These are phyloP conservation scores for Spondyliosoma cantharus DNA, from an alignment of 2,797 vertebrate species.

Conservation along the genomic window DNA sequence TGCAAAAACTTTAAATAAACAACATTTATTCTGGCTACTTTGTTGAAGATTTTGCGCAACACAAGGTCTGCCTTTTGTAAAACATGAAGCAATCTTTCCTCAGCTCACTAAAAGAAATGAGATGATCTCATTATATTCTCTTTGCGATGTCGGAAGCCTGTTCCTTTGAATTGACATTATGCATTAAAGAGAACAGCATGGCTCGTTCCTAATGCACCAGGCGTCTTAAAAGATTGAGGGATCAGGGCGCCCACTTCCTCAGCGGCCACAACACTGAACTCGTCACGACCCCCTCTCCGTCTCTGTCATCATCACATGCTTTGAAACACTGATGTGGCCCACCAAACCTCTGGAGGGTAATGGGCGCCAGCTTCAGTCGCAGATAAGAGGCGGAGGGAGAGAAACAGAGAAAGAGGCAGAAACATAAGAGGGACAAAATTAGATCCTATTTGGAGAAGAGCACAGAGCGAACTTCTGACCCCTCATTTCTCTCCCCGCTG, in stretches of 20 bases:
- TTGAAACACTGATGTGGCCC: constrained; percentile 45
- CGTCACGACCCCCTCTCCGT: constrained; percentile 27
- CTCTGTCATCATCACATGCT: constrained; percentile 48
- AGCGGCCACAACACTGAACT: constrained; percentile 38
- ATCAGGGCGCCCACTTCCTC: constrained; percentile 1
- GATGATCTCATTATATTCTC: constrained; percentile 15
- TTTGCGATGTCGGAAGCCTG: background rate
- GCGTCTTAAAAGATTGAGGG: background rate
- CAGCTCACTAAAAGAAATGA: background rate
- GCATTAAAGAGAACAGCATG: constrained; percentile 17
- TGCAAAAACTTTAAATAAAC: no score
- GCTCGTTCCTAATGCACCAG: background rate
- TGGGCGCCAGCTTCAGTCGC: constrained; percentile 29
- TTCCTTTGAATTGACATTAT: background rate
- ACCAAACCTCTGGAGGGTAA: constrained; percentile 47
- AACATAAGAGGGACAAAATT: constrained; percentile 32
- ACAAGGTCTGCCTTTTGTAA: background rate
- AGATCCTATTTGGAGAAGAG: constrained; percentile 38
- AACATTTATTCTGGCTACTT: no score
- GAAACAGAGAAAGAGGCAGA: constrained; percentile 1
- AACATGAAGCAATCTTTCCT: background rate
- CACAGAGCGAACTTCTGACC: constrained; percentile 35
- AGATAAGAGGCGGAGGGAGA: constrained; percentile 25
- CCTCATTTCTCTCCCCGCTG: constrained; percentile 24
- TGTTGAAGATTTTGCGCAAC: background rate